These are phyloP conservation scores for Chelon labrosus DNA, from an alignment of 2,797 vertebrate species.

Conservation along the genomic window DNA sequence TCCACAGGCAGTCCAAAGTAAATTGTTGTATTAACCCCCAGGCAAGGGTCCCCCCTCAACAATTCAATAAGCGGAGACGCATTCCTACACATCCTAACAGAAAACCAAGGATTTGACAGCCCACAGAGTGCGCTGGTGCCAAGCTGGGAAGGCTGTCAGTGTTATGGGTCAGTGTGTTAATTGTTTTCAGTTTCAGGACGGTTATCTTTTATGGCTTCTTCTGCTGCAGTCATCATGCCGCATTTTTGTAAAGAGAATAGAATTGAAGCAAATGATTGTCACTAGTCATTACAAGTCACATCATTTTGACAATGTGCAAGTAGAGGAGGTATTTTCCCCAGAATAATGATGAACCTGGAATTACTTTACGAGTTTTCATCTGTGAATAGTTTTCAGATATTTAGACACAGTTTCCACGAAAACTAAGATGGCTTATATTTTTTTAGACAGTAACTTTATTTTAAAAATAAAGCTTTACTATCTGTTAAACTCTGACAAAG, in stretches of 20 bases:
- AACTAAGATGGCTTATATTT: background rate
- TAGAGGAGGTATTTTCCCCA: background rate
- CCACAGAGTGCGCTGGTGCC: slow-evolving; percentile 45
- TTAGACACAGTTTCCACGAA: slow-evolving; percentile 9
- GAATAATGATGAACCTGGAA: slow-evolving; percentile 36
- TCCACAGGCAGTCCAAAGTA: slow-evolving; percentile 83
- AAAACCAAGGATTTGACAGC: slow-evolving; percentile 62
- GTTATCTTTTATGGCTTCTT: slow-evolving; percentile 62
- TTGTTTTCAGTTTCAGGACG: slow-evolving; percentile 69
- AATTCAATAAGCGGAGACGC: slow-evolving; percentile 80
- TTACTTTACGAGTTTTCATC: background rate
- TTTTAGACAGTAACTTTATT: background rate
- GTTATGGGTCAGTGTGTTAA: slow-evolving; percentile 76
- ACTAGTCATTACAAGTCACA: slow-evolving; percentile 21
- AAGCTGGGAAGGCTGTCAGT: slow-evolving; percentile 49
- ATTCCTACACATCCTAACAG: slow-evolving; percentile 73
- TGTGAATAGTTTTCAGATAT: slow-evolving; percentile 16
- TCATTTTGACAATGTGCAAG: slow-evolving; percentile 40
- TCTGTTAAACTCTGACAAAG: too few relatives aligned
- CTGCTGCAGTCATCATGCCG: slow-evolving; percentile 36
- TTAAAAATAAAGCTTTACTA: too few relatives aligned
- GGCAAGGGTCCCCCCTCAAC: slow-evolving; percentile 78
- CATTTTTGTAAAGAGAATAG: slow-evolving; percentile 47
- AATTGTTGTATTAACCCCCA: slow-evolving; percentile 85
- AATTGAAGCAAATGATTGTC: slow-evolving; percentile 60